Percentiles rank a stretch among this genome's conserved stretches.
Evolutionary conservation across 2,797 vertebrate species (phyloP).

Genomic region (Myoxocephalus aenaeus): DNA sequence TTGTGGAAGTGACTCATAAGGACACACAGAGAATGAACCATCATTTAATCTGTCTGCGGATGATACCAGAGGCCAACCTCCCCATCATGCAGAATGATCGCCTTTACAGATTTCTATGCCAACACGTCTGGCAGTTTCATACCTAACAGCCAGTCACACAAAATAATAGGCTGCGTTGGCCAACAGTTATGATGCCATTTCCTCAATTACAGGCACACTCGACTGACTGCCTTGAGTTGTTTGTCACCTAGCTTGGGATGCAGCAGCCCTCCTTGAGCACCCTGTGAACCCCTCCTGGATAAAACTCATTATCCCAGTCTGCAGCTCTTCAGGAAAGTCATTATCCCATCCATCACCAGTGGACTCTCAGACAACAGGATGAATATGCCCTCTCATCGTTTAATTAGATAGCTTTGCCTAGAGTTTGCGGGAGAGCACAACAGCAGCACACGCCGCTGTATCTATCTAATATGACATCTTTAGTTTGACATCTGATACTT

Average conservation of each 20-base stretch:
- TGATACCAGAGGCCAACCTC: conserved; percentile 65
- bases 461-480: conserved; percentile 81
- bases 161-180: conserved; percentile 74
- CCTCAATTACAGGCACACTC: conserved; percentile 65
- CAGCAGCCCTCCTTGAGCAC: conserved; percentile 69
- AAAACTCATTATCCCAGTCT: conserved; percentile 86
- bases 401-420: conserved; percentile 84
- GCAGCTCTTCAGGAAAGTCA: conserved; percentile 86
- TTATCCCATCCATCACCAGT: conserved; percentile 84
- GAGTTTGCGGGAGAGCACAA: conserved; percentile 75
- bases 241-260: conserved; percentile 78
- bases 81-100: conserved; percentile 67
- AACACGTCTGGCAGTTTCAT: conserved; percentile 72
- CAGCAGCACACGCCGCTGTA: conserved; percentile 65
- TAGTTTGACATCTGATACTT: conserved; percentile 73
- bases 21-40: conserved; percentile 52
- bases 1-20: conserved; percentile 41
- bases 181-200: conserved; percentile 75
- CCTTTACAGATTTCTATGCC: conserved; percentile 69
- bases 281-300: conserved; percentile 79
- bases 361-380: conserved; percentile 74
- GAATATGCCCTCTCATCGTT: conserved; percentile 81
- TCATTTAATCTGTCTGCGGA: conserved; percentile 69
- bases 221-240: conserved; percentile 73
- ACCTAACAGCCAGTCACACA: conserved; percentile 67